Base-by-base conservation (phyloP, 2,888 invertebrate genomes). In the Athripsodes cinereus region DNA sequence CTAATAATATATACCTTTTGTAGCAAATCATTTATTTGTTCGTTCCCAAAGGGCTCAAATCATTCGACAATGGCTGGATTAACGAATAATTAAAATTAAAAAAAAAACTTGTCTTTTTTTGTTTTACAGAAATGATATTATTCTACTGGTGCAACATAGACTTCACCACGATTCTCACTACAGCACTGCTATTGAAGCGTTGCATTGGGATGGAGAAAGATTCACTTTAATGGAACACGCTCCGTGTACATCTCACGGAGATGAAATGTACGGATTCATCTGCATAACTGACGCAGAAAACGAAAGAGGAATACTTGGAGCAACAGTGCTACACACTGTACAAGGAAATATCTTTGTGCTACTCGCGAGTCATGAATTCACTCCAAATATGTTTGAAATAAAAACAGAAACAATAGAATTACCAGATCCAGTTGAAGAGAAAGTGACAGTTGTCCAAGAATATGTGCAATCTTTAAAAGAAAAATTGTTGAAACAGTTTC, bases 101-200 rank as follows among this genome's bases (percentile, higher is more conserved):
- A n/a, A n/a, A n/a, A n/a, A n/a, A n/a, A n/a, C n/a, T n/a, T n/a
- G n/a, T n/a, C n/a, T n/a, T n/a, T 19, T 20, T 48, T 48, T 48
- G 6, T 18, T 21, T 60, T 57, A 22, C 57, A 62, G 64, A 50
- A 61, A 75, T 63, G 74, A 75, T 64, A 62, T 74, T 13, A 63
- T 75, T 51, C 61, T 75, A 11, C 64, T 75, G 1, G 69, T 75
- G n/a, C 75, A 75, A 61, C 74, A 74, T 65, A 68, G 68, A 2
- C 70, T 75, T 0, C 64, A 66, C 48, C 74, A 72, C 49, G 65
- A 68, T 21, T 69, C 71, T 0, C 75, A 75, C 59, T 64, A 64
- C 0, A 20, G 73, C 5, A 62, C 67, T 0, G 70, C 70, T 2
- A 55, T 75, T 21, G 74, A 75, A 57, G 68, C 72, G 26, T 67